A percentile compares a stretch with the other conserved stretches of the same genome.
These are phyloP conservation scores for Cataglyphis albicans DNA, from an alignment of 2,888 invertebrate species.

Conservation along the genomic window DNA sequence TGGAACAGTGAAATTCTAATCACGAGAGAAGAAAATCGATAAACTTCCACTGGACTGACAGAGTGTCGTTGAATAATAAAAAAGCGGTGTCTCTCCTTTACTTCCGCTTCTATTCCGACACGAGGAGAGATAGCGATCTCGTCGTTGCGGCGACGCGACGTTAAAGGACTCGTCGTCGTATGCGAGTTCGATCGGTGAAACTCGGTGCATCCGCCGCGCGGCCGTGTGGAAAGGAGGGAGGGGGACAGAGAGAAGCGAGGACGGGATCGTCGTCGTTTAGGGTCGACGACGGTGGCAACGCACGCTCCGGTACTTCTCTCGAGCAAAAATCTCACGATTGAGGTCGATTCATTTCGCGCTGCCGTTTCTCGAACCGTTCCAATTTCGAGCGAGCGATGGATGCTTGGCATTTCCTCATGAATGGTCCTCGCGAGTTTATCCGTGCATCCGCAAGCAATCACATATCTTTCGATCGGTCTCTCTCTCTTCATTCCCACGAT, in stretches of 20 bases:
- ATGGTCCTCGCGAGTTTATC: slow-evolving; percentile 9
- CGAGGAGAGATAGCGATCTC: slow-evolving; percentile 24
- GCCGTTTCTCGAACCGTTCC: slow-evolving; percentile 38
- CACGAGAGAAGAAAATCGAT: not conserved
- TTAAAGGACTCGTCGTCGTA: slow-evolving; percentile 34
- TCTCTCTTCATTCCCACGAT: not conserved
- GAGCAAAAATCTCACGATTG: slow-evolving; percentile 39
- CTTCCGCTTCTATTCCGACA: slow-evolving; percentile 20
- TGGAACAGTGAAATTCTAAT: not conserved
- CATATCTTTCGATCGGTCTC: not conserved
- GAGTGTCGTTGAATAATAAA: not conserved
- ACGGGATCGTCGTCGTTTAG: slow-evolving; percentile 12
- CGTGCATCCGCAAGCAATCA: not conserved
- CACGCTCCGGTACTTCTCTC: slow-evolving; percentile 18
- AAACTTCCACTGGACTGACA: not conserved
- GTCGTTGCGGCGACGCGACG: slow-evolving; percentile 13
- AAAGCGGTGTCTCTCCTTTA: slow-evolving; percentile 15
- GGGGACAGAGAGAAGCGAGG: not conserved
- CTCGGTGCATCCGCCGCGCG: slow-evolving; percentile 35
- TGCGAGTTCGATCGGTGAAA: slow-evolving; percentile 43
- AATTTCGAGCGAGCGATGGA: slow-evolving; percentile 21
- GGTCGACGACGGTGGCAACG: slow-evolving; percentile 36
- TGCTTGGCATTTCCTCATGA: slow-evolving; percentile 13
- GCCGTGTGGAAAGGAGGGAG: not conserved
- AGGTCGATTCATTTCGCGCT: slow-evolving; percentile 37